These are phyloP conservation scores for Dasypolia templi DNA, from an alignment of 2,888 invertebrate species.

Conservation along the genomic window DNA sequence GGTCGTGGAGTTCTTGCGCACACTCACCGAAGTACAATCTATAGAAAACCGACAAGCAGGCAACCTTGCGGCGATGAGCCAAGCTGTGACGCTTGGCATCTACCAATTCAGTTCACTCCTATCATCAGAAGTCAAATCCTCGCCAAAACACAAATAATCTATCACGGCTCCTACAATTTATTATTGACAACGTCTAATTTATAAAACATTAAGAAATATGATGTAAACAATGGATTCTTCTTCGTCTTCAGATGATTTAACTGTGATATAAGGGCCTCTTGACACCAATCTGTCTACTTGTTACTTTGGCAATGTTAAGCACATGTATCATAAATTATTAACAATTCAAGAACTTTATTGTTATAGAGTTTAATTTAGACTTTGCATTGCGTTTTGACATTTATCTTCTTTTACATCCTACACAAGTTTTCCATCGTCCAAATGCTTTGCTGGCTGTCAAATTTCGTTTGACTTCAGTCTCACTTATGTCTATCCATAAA, in stretches of 20 bases:
- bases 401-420: constrained; percentile 5
- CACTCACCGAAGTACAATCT: too few species aligned
- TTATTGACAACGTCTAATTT: constrained; percentile 49
- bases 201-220: constrained; percentile 53
- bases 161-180: constrained; percentile 38
- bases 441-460: neutral
- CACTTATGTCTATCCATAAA: neutral
- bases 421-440: neutral
- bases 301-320: constrained; percentile 36
- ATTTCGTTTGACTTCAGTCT: neutral
- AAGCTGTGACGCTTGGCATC: too few species aligned
- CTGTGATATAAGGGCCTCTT: constrained; percentile 53
- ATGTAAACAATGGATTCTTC: constrained; percentile 57
- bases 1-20: too few species aligned
- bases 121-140: constrained; percentile 29
- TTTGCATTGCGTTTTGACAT: constrained; percentile 3
- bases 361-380: constrained; percentile 12
- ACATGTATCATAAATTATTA: constrained; percentile 40
- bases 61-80: too few species aligned
- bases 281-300: constrained; percentile 58
- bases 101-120: too few species aligned
- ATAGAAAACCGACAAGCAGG: too few species aligned
- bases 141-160: constrained; percentile 23
- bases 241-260: constrained; percentile 35
- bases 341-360: constrained; percentile 44